Evolutionary conservation across 2,888 invertebrate species (phyloP).

Genomic region (Smittia aterrima): DNA sequence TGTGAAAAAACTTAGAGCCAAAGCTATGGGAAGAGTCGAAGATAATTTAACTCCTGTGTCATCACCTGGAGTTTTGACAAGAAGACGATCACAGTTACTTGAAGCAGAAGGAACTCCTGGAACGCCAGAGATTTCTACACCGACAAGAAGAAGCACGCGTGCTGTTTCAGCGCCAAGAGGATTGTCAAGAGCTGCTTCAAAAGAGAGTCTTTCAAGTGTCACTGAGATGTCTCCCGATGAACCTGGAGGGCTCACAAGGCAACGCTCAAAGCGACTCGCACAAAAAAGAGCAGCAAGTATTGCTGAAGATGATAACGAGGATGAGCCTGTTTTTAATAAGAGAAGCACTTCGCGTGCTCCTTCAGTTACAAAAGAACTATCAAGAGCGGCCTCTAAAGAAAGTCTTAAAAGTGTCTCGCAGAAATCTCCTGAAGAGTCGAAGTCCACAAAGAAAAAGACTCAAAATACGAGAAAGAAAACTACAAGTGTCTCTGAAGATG

Average conservation of each 20-base stretch:
- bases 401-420: too few species aligned
- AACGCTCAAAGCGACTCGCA: not conserved
- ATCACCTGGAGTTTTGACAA: slow-evolving; percentile 13
- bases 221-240: slow-evolving; percentile 19
- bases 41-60: not conserved
- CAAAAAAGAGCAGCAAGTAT: not conserved
- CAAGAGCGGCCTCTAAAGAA: too few species aligned
- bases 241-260: not conserved
- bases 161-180: not conserved
- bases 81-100: not conserved
- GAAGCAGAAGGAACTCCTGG: not conserved
- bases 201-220: not conserved
- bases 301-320: slow-evolving; percentile 25
- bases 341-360: too few species aligned
- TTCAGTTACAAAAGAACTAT: too few species aligned
- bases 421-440: too few species aligned
- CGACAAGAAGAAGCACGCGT: not conserved
- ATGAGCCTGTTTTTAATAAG: too few species aligned
- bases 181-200: slow-evolving; percentile 19
- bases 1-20: slow-evolving; percentile 5
- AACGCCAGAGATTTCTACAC: not conserved
- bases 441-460: too few species aligned
- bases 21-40: slow-evolving; percentile 14
- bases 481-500: slow-evolving; percentile 3
- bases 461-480: not conserved